Conservation (phyloP, 92 coral and sea anemone genomes). For the Zoanthus sociatus region DNA sequence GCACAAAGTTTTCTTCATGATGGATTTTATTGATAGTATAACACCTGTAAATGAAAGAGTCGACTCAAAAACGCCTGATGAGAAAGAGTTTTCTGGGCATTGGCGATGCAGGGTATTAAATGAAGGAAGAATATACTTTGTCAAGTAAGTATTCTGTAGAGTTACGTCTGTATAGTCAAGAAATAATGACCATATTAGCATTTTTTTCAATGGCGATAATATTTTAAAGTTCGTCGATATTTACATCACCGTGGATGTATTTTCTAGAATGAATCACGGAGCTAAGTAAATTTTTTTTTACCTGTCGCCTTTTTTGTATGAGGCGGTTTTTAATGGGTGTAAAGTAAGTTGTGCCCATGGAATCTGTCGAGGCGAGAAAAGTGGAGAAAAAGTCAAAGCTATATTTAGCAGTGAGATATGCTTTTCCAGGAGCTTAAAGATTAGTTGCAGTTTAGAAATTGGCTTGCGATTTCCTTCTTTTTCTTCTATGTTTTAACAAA, state of each 20-base stretch:
- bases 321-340: not conserved
- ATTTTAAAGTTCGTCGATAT: not conserved
- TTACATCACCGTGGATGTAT: not conserved
- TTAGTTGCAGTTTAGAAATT: not conserved
- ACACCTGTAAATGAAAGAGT: constrained; percentile 18
- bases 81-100: not conserved
- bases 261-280: not conserved
- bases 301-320: not conserved
- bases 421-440: not conserved
- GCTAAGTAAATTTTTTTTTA: not conserved
- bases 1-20: not conserved
- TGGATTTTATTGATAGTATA: constrained; percentile 37
- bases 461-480: not conserved
- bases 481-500: not conserved
- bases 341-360: not conserved
- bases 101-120: constrained; percentile 27
- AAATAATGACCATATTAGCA: not conserved
- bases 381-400: not conserved
- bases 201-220: constrained; percentile 1
- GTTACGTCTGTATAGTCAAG: no score
- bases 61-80: not conserved
- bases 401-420: not conserved
- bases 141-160: constrained; percentile 21
- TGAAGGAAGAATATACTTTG: constrained; percentile 37
- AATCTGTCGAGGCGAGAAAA: not conserved